Conservation (phyloP, 2,888 invertebrate species). For the Alloplasta piceator region DNA sequence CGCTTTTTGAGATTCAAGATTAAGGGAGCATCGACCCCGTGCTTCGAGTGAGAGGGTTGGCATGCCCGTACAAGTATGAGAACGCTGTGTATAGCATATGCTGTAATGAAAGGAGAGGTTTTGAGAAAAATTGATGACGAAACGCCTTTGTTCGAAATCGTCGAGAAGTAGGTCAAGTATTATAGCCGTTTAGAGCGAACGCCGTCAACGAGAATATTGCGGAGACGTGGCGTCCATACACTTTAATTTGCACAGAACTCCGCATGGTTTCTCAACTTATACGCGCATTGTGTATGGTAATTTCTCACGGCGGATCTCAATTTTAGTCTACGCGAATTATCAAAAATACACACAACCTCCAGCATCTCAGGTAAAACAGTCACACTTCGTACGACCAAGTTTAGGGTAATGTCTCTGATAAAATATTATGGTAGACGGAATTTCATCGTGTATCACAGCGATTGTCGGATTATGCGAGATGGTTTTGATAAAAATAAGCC, state of each 20-base stretch:
- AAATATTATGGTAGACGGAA: conserved; percentile 20
- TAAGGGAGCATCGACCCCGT: neutral
- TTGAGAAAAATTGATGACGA: neutral
- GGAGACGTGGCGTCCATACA: neutral
- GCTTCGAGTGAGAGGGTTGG: neutral
- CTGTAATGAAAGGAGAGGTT: neutral
- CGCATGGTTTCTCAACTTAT: neutral
- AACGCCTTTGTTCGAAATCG: neutral
- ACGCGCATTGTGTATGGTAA: neutral
- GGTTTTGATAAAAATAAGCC: neutral
- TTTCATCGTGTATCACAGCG: neutral
- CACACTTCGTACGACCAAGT: neutral
- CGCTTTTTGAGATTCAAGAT: neutral
- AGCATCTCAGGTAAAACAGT: neutral
- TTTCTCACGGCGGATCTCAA: conserved; percentile 8
- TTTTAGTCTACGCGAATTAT: neutral
- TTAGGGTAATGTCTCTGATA: neutral
- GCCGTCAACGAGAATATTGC: neutral
- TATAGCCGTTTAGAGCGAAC: neutral
- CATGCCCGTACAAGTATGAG: neutral
- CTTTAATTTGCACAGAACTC: conserved; percentile 7
- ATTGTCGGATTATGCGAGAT: neutral
- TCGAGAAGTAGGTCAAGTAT: neutral
- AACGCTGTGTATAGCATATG: neutral
- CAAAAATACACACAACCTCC: neutral